These are phyloP conservation scores for Chrysomela aeneicollis DNA, from an alignment of 2,888 invertebrate species.

Conservation along the genomic window DNA sequence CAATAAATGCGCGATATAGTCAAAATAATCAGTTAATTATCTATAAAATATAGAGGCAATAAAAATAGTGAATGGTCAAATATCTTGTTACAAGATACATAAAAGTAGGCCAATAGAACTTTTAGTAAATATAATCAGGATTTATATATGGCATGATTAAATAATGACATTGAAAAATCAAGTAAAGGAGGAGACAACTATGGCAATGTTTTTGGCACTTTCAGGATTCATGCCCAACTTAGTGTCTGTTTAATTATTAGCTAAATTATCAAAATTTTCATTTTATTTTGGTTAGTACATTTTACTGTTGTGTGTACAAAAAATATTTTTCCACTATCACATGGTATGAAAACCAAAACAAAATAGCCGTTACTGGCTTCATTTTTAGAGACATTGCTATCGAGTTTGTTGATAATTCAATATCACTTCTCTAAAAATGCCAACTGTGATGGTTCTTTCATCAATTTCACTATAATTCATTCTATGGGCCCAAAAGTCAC, in stretches of 20 bases:
- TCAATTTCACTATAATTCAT: neutral
- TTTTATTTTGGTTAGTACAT: no score
- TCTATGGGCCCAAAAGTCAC: constrained; percentile 28
- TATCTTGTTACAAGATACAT: constrained; percentile 51
- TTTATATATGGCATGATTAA: neutral
- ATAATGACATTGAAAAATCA: neutral
- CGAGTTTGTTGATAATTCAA: neutral
- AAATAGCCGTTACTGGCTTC: no score
- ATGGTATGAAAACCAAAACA: no score
- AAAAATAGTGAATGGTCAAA: constrained; percentile 46
- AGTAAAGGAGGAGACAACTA: no score
- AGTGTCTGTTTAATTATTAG: no score
- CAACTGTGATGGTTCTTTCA: neutral
- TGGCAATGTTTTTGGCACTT: no score
- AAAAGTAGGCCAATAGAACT: constrained; percentile 10
- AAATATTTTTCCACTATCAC: no score
- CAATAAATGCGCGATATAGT: constrained; percentile 44
- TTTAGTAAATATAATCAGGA: neutral
- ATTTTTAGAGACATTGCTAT: no score
- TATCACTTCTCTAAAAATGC: neutral
- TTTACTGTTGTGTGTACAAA: no score
- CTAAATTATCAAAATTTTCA: no score
- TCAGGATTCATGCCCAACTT: no score
- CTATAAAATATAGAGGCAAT: constrained; percentile 37
- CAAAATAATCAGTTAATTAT: constrained; percentile 17